Evolutionary conservation across 2,888 invertebrate genomes (phyloP).

Genomic region (Ctena decussata): DNA sequence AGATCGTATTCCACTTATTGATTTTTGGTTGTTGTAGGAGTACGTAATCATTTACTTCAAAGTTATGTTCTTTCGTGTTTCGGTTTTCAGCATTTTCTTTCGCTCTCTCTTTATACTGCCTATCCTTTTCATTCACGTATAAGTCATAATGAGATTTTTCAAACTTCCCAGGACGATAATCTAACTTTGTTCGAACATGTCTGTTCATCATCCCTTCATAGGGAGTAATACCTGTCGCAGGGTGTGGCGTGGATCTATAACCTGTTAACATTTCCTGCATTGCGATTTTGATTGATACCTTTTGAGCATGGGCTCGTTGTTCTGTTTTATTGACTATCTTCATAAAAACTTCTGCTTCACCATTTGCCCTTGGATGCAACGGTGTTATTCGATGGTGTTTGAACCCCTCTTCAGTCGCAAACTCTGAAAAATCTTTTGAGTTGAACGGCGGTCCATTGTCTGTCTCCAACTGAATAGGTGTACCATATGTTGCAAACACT

Average conservation of each 20-base stretch:
- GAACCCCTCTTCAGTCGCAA: conserved; percentile 36
- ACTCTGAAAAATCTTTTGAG: conserved; percentile 38
- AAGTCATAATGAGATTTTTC: neutral
- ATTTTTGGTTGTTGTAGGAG: conserved; percentile 30
- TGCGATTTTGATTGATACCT: conserved; percentile 15
- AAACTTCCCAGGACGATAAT: neutral
- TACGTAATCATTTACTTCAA: conserved; percentile 38
- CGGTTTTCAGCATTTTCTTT: neutral
- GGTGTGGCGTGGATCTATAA: conserved; percentile 48
- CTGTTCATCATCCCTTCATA: conserved; percentile 32
- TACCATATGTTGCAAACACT: conserved; percentile 48
- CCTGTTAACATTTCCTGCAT: conserved; percentile 36
- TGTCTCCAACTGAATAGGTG: conserved; percentile 3
- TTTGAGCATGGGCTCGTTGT: neutral
- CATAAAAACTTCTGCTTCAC: conserved; percentile 42
- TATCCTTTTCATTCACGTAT: neutral
- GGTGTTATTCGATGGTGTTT: conserved; percentile 44
- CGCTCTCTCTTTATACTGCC: neutral
- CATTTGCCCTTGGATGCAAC: conserved; percentile 45
- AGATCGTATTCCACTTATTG: conserved; percentile 11
- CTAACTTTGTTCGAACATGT: conserved; percentile 32
- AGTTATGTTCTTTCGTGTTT: conserved; percentile 15
- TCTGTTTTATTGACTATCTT: conserved; percentile 22
- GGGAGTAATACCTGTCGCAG: conserved; percentile 45
- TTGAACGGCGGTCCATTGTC: conserved; percentile 56